Conservation (phyloP, 2,113 vertebrate species). For the Anolis sagrei region DNA sequence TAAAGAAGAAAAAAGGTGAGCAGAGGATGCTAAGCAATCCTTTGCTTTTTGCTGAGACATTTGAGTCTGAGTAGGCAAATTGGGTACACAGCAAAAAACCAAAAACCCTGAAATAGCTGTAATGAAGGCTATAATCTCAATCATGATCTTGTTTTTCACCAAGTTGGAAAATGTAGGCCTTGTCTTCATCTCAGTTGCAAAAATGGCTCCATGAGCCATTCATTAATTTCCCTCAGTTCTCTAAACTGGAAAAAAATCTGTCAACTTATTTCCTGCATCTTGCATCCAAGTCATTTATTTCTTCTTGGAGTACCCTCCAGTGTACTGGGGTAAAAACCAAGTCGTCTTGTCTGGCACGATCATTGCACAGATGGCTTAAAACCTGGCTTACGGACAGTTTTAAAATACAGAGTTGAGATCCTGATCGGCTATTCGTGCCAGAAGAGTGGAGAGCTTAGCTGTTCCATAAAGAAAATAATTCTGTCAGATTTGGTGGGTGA, state of each 20-base stretch:
- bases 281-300: neutral
- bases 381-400: neutral
- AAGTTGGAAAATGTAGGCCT: neutral
- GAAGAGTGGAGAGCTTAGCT: neutral
- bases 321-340: neutral
- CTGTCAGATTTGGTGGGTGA: neutral
- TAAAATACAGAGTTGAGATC: neutral
- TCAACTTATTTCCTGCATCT: neutral
- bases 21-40: too few species aligned
- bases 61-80: neutral
- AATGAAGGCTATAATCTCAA: neutral
- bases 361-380: neutral
- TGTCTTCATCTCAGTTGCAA: neutral
- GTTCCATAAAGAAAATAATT: neutral
- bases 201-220: neutral
- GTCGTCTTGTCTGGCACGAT: neutral
- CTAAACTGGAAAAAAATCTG: neutral
- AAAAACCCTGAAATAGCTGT: neutral
- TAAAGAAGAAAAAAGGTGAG: neutral
- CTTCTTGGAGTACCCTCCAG: rapidly evolving
- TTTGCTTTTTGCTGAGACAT: neutral
- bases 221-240: slow-evolving; percentile 19
- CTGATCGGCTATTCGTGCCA: neutral
- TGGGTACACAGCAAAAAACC: rapidly evolving
- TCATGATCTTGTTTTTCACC: rapidly evolving